A percentile compares a stretch with the other conserved stretches of the same genome.
These are phyloP conservation scores for Trichopria drosophilae DNA, from an alignment of 2,888 invertebrate genomes.

Conservation along the genomic window DNA sequence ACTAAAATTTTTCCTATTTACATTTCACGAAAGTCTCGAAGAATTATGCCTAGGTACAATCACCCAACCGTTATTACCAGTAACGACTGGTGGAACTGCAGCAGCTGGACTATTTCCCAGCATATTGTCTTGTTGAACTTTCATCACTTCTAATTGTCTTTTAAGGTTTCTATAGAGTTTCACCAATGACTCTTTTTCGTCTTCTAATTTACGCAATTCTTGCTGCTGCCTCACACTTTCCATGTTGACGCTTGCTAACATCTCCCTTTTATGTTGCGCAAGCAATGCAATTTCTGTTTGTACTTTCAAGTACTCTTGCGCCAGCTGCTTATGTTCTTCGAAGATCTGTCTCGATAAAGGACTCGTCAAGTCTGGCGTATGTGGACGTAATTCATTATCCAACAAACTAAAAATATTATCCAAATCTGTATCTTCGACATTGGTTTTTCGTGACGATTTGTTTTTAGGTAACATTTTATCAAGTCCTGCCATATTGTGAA, in stretches of 20 bases:
- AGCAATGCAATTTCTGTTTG: constrained; percentile 84
- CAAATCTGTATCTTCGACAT: constrained; percentile 54
- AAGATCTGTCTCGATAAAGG: constrained; percentile 83
- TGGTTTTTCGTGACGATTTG: constrained; percentile 41
- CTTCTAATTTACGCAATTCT: constrained; percentile 68
- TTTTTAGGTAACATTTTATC: constrained; percentile 62
- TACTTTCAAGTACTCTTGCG: constrained; percentile 85
- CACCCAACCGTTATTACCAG: constrained; percentile 62
- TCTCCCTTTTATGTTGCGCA: constrained; percentile 75
- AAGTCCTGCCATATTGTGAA: constrained; percentile 66
- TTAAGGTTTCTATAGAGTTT: constrained; percentile 69
- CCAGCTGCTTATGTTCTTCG: constrained; percentile 84
- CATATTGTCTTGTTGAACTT: constrained; percentile 51
- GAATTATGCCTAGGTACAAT: constrained; percentile 55
- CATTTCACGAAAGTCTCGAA: constrained; percentile 46
- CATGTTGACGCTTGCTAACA: constrained; percentile 63
- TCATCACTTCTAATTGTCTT: constrained; percentile 65
- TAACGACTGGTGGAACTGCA: constrained; percentile 37
- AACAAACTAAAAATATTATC: constrained; percentile 77
- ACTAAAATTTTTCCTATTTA: no score
- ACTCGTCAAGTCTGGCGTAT: constrained; percentile 76
- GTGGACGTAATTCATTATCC: constrained; percentile 80
- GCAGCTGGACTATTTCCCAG: constrained; percentile 21
- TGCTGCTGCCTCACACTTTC: constrained; percentile 64
- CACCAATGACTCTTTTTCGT: constrained; percentile 73